Evolutionary conservation across 2,888 invertebrate species (phyloP), one percentile per base, ranked within the genome.

Genomic region (Rutpela maculata): DNA sequence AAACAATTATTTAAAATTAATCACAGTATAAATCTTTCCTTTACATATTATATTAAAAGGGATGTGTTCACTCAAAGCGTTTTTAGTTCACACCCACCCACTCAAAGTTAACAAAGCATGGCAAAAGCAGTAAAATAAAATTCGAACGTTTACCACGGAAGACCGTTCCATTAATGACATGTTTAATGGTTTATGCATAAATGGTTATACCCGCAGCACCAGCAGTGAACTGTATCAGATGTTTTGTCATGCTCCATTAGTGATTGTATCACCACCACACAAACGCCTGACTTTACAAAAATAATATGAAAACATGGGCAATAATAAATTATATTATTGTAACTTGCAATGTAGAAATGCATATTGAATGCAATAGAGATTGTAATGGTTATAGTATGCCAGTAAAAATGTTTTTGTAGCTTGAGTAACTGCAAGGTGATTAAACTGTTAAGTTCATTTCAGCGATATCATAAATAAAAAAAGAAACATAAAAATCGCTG

Each of bases 131-230:
- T 70, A 75, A 77, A 69, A 72, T 74, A 77, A 78, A 74, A 71
- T 71, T 71, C 55, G 60, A 77, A 65, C 76, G 75, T 80, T 77
- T 74, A 75, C 78, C 74, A 78, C 78, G 77, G 70, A 70, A 78
- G 75, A 78, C 76, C 78, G 76, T 79, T 76, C 78, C 56, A 70
- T 72, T 79, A 79, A 80, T 78, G 80, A 79, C 78, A 81, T 80
- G 78, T 77, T 81, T 81, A 35, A 83, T 83, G 79, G 83, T 80
- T 83, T 83, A 83, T 82, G 82, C 81, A 82, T 75, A 79, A 76
- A 81, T 73, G 81, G 76, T 76, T 78, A 79, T 73, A 55, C 74
- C 70, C 74, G 73, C 76, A 78, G 78, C 77, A 80, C 80, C 75
- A 78, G 74, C 81, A 80, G 67, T 81, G 78, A 78, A 77, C 78